Evolutionary conservation across 1,140 invertebrate species (phyloP).

Genomic region (Callitettix versicolor): DNA sequence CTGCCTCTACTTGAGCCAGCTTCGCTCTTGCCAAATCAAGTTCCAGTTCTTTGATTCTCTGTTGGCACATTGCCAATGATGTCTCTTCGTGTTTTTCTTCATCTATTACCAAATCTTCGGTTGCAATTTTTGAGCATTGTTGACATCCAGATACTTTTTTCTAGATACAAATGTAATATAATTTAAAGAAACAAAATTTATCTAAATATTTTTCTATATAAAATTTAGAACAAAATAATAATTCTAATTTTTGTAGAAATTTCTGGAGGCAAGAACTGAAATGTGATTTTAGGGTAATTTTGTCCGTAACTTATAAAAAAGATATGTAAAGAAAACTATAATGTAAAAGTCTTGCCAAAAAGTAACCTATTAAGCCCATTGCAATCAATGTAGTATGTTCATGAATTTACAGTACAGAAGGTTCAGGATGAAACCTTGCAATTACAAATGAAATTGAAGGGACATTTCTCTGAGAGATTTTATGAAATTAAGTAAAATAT

Average conservation of each 20-base stretch:
- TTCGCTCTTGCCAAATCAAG: conserved; percentile 93
- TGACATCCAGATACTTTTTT: conserved; percentile 22
- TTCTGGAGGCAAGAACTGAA: not conserved
- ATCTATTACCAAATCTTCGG: not conserved
- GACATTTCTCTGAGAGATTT: no score
- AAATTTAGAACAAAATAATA: not conserved
- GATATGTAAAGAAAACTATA: no score
- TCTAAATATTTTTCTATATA: not conserved
- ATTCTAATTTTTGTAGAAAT: not conserved
- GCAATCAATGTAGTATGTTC: no score
- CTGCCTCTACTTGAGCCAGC: conserved; percentile 89
- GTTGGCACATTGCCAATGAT: conserved; percentile 34
- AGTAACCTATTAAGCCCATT: no score
- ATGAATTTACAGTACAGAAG: no score
- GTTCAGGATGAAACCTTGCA: no score
- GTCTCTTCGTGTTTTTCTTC: conserved; percentile 11
- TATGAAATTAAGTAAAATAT: no score
- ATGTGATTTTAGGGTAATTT: not conserved
- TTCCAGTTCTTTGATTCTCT: conserved; percentile 81
- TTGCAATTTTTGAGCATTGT: not conserved
- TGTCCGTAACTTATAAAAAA: not conserved
- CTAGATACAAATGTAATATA: conserved; percentile 12
- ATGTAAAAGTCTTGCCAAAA: no score
- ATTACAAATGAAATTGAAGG: no score
- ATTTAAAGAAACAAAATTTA: no score